Evolutionary conservation across 2,113 vertebrate genomes (phyloP).

Genomic region (Prinia subflava): DNA sequence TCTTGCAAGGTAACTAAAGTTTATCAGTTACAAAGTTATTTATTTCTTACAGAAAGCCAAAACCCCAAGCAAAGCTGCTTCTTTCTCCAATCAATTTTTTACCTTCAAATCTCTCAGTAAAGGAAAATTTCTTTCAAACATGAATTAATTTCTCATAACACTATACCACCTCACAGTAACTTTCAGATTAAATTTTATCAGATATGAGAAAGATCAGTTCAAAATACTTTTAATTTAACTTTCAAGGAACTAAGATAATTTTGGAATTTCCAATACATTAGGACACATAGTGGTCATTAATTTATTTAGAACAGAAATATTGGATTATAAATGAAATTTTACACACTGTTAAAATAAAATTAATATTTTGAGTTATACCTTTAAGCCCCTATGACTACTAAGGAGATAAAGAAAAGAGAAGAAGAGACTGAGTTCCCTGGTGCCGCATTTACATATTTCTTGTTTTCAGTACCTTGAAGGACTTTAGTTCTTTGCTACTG

Average conservation of each 20-base stretch:
- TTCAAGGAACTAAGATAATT: not conserved
- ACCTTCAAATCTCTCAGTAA: not conserved
- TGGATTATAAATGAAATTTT: not conserved
- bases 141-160: not conserved
- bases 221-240: not conserved
- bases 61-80: rapidly evolving
- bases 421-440: not conserved
- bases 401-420: not conserved
- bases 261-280: not conserved
- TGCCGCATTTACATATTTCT: not conserved
- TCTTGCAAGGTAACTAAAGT: not conserved
- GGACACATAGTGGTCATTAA: not conserved
- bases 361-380: not conserved
- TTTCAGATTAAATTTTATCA: not conserved
- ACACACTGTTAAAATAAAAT: not conserved
- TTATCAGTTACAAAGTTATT: not conserved
- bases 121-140: not conserved
- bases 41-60: not conserved
- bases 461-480: not conserved
- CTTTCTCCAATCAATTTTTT: not conserved
- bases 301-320: not conserved
- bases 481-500: not conserved
- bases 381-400: rapidly evolving
- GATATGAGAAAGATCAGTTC: not conserved
- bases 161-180: not conserved